phyloP scores from a whole-genome alignment of 2,113 vertebrate genomes.

The Tragelaphus strepsiceros region DNA sequence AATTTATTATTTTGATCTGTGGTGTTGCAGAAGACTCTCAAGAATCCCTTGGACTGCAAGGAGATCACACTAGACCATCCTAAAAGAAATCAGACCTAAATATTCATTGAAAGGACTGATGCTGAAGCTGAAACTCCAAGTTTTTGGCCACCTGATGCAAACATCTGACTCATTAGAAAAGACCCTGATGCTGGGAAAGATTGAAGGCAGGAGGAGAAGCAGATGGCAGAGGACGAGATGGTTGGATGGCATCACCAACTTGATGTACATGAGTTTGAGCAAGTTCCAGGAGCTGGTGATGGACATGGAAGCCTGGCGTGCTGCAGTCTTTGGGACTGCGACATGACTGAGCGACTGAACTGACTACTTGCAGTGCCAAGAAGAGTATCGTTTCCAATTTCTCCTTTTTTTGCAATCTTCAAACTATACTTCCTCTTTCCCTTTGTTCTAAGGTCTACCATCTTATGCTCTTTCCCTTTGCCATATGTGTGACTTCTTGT shows the following conservation, averaged over 20 bases:
- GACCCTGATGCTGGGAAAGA: neutral
- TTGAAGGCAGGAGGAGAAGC: neutral
- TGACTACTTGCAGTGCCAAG: neutral
- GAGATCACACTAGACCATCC: neutral
- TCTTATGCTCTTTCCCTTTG: neutral
- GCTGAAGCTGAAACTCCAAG: neutral
- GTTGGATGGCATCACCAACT: neutral
- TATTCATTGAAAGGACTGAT: neutral
- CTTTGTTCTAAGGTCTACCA: neutral
- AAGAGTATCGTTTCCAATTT: neutral
- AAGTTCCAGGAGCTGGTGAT: neutral
- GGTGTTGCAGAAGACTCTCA: neutral
- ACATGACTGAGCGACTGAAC: neutral
- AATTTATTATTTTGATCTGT: neutral
- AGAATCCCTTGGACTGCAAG: neutral
- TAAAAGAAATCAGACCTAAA: neutral
- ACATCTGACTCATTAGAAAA: neutral
- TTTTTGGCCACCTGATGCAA: neutral
- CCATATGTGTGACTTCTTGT: rapidly evolving
- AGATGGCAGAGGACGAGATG: neutral
- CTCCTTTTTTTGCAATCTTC: neutral
- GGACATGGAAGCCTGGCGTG: neutral
- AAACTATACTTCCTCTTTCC: neutral
- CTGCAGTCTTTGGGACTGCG: neutral
- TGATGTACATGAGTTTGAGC: neutral